These are phyloP conservation scores for Muschampia plurimacula DNA, from an alignment of 2,888 invertebrate species.

Conservation along the genomic window DNA sequence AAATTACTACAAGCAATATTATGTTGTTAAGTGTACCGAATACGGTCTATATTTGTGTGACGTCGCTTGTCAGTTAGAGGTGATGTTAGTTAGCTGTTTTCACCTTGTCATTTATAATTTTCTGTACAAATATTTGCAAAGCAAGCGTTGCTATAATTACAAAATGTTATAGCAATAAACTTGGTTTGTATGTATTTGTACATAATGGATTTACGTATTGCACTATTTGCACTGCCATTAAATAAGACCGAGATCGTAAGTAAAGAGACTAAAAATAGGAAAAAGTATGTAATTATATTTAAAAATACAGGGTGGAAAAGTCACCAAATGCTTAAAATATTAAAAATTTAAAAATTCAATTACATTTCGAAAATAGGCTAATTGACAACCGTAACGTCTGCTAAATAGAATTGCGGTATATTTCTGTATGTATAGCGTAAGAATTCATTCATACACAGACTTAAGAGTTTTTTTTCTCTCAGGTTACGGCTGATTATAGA, in stretches of 20 bases:
- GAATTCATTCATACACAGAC: background rate
- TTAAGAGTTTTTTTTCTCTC: background rate
- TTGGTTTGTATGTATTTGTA: conserved; percentile 27
- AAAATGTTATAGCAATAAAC: background rate
- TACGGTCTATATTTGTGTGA: conserved; percentile 20
- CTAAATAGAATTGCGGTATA: too few relatives aligned
- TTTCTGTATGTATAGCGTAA: too few relatives aligned
- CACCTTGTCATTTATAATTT: conserved; percentile 14
- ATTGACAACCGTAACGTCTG: background rate
- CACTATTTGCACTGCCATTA: conserved; percentile 63
- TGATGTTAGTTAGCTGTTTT: conserved; percentile 12
- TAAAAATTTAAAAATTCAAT: background rate
- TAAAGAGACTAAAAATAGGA: conserved; percentile 24
- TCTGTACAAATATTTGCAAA: conserved; percentile 19
- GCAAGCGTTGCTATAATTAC: background rate
- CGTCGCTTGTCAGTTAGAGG: conserved; percentile 13
- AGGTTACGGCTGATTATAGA: background rate
- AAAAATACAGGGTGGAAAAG: background rate
- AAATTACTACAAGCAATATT: conserved; percentile 17
- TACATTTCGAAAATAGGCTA: background rate
- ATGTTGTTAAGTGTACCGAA: conserved; percentile 16
- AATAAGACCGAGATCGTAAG: conserved; percentile 47
- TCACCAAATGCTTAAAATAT: background rate
- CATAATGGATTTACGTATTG: conserved; percentile 38
- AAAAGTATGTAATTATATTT: background rate